Conservation (phyloP, 2,113 vertebrate species). For the Gasterosteus aculeatus region DNA sequence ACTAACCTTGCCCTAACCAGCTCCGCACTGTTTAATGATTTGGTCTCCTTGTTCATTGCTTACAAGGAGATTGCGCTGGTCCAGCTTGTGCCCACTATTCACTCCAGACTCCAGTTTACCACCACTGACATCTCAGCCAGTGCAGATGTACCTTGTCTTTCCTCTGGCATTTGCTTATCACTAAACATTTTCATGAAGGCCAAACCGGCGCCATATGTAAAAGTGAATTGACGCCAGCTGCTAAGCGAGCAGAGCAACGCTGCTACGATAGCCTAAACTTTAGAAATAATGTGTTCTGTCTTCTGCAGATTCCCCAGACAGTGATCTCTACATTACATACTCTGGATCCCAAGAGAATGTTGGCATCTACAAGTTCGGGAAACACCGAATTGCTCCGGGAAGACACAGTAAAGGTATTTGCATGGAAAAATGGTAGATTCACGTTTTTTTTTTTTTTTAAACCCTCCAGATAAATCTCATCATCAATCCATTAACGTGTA, state of each 20-base stretch:
- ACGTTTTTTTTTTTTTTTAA: not conserved
- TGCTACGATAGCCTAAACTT: too few relatives aligned
- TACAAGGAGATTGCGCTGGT: not conserved
- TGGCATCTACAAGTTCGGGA: conserved; percentile 67
- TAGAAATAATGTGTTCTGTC: not conserved
- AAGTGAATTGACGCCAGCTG: not conserved
- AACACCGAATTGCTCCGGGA: conserved; percentile 5
- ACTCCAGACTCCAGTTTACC: conserved; percentile 1
- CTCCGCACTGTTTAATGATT: not conserved
- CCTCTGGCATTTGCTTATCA: not conserved
- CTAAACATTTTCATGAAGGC: not conserved
- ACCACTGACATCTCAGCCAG: not conserved
- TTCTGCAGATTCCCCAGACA: conserved; percentile 31
- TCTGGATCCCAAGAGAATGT: conserved; percentile 25
- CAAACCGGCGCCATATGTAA: not conserved
- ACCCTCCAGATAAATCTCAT: not conserved
- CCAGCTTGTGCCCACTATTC: not conserved
- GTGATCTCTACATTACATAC: conserved; percentile 48
- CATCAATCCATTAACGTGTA: not conserved
- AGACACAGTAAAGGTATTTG: conserved; percentile 47
- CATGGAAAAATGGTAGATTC: not conserved
- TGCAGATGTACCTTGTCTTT: not conserved
- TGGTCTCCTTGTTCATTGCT: too few relatives aligned
- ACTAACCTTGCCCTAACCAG: not conserved
- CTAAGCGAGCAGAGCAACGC: not conserved